phyloP scores from a whole-genome alignment of 2,888 invertebrate genomes.

The Euspilapteryx auroguttella region DNA sequence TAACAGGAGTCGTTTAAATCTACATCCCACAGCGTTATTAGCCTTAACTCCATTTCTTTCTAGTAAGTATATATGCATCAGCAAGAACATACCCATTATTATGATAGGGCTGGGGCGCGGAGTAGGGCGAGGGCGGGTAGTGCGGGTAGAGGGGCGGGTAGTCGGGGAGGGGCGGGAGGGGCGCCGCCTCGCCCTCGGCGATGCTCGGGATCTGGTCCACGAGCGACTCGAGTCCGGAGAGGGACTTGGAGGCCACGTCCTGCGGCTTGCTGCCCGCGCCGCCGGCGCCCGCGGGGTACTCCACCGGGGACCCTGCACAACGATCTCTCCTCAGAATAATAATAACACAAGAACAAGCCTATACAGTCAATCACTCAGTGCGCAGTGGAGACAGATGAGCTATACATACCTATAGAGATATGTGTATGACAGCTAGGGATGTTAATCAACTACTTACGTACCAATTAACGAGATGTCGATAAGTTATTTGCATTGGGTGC shows the following conservation, averaged over 20 bases:
- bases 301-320: slow-evolving; percentile 4
- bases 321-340: background rate
- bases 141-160: slow-evolving; percentile 31
- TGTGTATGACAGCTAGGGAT: too few species aligned
- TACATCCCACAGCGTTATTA: too few species aligned
- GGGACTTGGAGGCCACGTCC: slow-evolving; percentile 83
- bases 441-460: too few species aligned
- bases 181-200: slow-evolving; percentile 64
- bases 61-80: too few species aligned
- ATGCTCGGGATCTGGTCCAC: slow-evolving; percentile 92
- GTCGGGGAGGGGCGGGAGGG: slow-evolving; percentile 23
- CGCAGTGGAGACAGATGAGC: too few species aligned
- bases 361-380: too few species aligned
- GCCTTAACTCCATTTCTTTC: too few species aligned
- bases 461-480: too few species aligned
- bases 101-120: slow-evolving; percentile 17
- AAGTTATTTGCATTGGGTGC: too few species aligned
- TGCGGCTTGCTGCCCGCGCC: slow-evolving; percentile 53
- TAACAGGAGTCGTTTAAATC: too few species aligned
- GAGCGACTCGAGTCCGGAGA: slow-evolving; percentile 84
- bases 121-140: slow-evolving; percentile 34
- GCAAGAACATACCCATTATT: slow-evolving; percentile 43
- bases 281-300: slow-evolving; percentile 15
- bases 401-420: too few species aligned
- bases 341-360: background rate